Percentiles rank a stretch among this genome's conserved stretches.
phyloP scores from a whole-genome alignment of 2,113 vertebrate genomes.

The Rhegmatorhina hoffmannsi region DNA sequence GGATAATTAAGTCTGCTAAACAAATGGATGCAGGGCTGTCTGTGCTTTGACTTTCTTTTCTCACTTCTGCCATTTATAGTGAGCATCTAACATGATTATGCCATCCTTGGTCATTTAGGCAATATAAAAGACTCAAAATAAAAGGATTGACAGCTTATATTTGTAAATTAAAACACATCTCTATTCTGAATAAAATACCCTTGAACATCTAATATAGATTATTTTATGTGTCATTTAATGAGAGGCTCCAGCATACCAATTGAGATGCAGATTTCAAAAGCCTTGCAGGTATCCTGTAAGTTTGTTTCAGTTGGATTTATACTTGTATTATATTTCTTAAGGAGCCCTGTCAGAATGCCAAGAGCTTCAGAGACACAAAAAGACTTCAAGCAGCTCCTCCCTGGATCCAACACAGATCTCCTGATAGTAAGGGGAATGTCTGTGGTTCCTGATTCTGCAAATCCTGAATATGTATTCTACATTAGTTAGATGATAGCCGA shows the following conservation, averaged over 20 bases:
- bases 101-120: neutral
- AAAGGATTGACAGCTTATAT: neutral
- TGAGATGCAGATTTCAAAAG: neutral
- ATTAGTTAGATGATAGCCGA: neutral
- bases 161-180: neutral
- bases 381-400: neutral
- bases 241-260: neutral
- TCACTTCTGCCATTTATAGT: neutral
- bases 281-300: neutral
- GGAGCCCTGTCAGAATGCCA: neutral
- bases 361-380: neutral
- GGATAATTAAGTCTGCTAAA: slow-evolving; percentile 54
- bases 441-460: neutral
- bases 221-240: neutral
- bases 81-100: neutral
- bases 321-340: neutral
- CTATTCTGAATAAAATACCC: neutral
- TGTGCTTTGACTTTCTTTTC: neutral
- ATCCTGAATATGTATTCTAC: neutral
- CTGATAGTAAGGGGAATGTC: neutral
- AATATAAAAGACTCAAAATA: neutral
- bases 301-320: neutral
- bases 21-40: neutral
- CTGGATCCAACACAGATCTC: neutral
- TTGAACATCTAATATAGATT: neutral